phyloP scores from a whole-genome alignment of 2,888 invertebrate species.

The Nemotelus nigrinus region DNA sequence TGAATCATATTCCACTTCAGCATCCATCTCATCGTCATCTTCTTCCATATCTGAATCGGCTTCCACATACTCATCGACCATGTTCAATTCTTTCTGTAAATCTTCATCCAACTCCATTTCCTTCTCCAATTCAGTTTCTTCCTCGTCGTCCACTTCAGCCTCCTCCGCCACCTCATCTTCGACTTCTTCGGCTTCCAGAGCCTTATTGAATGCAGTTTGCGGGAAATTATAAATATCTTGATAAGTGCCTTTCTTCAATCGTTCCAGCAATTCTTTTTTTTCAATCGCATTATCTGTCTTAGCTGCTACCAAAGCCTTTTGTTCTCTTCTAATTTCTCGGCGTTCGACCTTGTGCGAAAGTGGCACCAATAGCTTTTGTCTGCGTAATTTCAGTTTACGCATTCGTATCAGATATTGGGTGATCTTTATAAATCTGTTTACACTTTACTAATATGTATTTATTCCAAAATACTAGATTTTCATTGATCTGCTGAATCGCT shows the following conservation, averaged over 20 bases:
- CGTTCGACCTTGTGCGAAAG: slow-evolving; percentile 94
- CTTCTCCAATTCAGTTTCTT: slow-evolving; percentile 70
- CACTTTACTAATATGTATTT: slow-evolving; percentile 95
- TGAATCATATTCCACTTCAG: slow-evolving; percentile 41
- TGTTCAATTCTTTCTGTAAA: slow-evolving; percentile 67
- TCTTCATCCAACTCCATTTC: slow-evolving; percentile 69
- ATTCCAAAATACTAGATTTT: slow-evolving; percentile 95
- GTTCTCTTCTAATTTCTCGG: slow-evolving; percentile 90
- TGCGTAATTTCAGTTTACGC: slow-evolving; percentile 88
- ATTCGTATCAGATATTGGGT: slow-evolving; percentile 97
- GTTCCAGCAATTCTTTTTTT: slow-evolving; percentile 85
- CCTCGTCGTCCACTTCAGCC: slow-evolving; percentile 71
- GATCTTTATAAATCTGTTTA: slow-evolving; percentile 97
- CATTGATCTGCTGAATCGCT: slow-evolving; percentile 95
- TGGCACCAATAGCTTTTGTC: slow-evolving; percentile 93
- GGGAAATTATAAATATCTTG: slow-evolving; percentile 99
- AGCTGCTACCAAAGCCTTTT: slow-evolving; percentile 96
- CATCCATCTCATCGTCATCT: slow-evolving; percentile 61
- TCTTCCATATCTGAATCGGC: slow-evolving; percentile 58
- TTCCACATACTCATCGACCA: slow-evolving; percentile 66
- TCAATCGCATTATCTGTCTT: slow-evolving; percentile 97
- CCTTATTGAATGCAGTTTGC: slow-evolving; percentile 92
- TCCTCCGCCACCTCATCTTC: slow-evolving; percentile 76
- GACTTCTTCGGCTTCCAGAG: slow-evolving; percentile 86
- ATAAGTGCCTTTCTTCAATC: slow-evolving; percentile 94